Conservation (phyloP, 2,113 vertebrate species). For the Origma solitaria region DNA sequence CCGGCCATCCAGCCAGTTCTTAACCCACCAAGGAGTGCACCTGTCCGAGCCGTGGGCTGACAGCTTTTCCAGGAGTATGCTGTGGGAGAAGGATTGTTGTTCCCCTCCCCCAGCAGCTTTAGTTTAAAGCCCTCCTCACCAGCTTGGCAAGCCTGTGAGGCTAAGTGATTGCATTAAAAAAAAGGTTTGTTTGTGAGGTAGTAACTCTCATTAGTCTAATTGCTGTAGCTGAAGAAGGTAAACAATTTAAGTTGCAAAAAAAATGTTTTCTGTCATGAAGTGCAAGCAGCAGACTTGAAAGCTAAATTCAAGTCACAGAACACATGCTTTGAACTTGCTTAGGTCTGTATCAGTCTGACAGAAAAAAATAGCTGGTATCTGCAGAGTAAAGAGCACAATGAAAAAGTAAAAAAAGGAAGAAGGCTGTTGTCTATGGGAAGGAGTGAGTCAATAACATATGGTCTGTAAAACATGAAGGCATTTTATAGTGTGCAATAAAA, state of each 20-base stretch:
- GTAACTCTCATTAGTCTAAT: constrained; percentile 16
- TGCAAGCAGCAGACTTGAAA: not conserved
- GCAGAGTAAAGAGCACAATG: not conserved
- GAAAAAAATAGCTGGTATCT: not conserved
- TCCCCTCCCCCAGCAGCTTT: not conserved
- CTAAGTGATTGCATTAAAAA: not conserved
- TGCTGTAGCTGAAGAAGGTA: not conserved
- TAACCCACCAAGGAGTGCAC: not conserved
- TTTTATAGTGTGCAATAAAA: not conserved
- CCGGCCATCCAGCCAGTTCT: not conserved
- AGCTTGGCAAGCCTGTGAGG: not conserved
- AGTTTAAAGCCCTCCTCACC: not conserved
- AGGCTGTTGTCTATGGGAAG: not conserved
- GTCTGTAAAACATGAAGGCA: not conserved
- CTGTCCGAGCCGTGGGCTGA: not conserved
- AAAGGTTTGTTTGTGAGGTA: not conserved
- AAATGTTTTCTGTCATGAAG: not conserved
- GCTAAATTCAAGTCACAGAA: not conserved
- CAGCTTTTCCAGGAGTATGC: not conserved
- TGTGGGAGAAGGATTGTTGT: not conserved
- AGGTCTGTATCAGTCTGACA: not conserved
- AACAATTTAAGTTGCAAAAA: not conserved
- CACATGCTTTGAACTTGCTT: not conserved
- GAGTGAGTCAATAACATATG: not conserved
- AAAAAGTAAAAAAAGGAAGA: not conserved